Evolutionary conservation across 2,797 vertebrate genomes (phyloP).

Genomic region (Pitangus sulphuratus): DNA sequence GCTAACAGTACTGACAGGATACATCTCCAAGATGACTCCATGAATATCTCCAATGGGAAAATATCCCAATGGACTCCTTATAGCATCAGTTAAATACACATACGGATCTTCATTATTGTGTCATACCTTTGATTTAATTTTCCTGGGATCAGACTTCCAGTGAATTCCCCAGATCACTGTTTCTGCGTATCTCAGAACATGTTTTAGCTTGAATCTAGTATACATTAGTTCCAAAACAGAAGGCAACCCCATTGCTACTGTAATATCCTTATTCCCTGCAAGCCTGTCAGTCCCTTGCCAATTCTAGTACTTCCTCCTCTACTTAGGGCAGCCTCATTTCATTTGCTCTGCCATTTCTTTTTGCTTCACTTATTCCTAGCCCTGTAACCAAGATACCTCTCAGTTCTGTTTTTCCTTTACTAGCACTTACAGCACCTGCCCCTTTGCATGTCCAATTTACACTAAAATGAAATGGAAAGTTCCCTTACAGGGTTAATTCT

Average conservation of each 20-base stretch:
- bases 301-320: neutral
- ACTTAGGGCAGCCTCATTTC: neutral
- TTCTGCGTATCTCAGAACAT: neutral
- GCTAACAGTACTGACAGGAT: neutral
- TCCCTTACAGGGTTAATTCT: neutral
- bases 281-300: neutral
- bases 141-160: neutral
- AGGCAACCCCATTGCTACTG: accelerated
- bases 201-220: neutral
- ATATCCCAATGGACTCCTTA: neutral
- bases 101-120: neutral
- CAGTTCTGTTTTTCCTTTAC: neutral
- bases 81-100: neutral
- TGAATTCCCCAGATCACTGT: neutral
- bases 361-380: neutral
- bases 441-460: neutral
- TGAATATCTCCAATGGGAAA: neutral
- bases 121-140: neutral
- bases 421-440: neutral
- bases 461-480: neutral
- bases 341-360: neutral
- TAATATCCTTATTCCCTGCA: neutral
- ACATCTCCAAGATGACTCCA: neutral
- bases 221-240: neutral
- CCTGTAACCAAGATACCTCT: neutral